These are phyloP conservation scores for Mnemiopsis leidyi DNA, from an alignment of 37 sponge, comb jelly and placozoan species.

Conservation along the genomic window DNA sequence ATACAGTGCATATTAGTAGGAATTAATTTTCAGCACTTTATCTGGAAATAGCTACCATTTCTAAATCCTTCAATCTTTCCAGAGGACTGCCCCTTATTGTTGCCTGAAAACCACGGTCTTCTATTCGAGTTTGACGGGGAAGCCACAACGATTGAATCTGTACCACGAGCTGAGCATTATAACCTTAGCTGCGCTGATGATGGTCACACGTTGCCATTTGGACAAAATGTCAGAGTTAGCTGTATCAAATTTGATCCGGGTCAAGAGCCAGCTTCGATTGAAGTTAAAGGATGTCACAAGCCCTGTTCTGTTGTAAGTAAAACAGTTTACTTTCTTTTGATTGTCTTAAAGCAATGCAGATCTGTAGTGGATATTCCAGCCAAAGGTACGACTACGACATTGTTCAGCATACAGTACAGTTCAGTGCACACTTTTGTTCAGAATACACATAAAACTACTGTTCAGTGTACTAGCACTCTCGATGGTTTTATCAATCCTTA, in stretches of 20 bases:
- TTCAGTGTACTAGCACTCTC: too few relatives aligned
- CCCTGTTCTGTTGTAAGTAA: neutral
- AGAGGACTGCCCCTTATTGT: neutral
- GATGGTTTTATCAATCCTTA: too few relatives aligned
- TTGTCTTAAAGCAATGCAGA: too few relatives aligned
- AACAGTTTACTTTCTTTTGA: too few relatives aligned
- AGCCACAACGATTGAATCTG: neutral
- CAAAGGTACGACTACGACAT: too few relatives aligned
- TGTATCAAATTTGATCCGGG: neutral
- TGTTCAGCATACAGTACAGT: too few relatives aligned
- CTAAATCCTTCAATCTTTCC: neutral
- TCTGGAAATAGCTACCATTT: too few relatives aligned
- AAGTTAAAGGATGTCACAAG: neutral
- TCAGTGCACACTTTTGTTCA: too few relatives aligned
- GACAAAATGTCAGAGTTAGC: neutral
- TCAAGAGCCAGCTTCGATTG: neutral
- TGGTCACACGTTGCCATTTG: neutral
- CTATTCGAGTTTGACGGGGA: neutral
- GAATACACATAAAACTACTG: too few relatives aligned
- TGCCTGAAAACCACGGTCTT: neutral
- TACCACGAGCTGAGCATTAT: neutral
- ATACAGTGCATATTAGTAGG: too few relatives aligned
- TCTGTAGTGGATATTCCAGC: too few relatives aligned
- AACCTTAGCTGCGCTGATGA: neutral
- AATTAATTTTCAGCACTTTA: too few relatives aligned